These are phyloP conservation scores for Stigmatopora nigra DNA, from an alignment of 2,113 vertebrate genomes.

Conservation along the genomic window DNA sequence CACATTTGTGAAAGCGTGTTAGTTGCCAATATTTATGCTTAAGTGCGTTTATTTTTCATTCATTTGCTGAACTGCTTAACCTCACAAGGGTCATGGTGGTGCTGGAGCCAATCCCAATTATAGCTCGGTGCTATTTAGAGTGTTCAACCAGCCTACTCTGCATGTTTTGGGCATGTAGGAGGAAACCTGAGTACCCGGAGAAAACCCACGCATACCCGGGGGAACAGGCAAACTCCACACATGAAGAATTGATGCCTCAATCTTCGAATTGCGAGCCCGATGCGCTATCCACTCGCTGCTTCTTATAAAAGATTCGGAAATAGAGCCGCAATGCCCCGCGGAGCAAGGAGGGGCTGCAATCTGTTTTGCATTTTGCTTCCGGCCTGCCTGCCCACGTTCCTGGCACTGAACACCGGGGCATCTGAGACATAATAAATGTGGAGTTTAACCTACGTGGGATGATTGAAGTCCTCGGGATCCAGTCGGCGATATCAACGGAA, in stretches of 20 bases:
- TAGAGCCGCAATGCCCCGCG: constrained; percentile 42
- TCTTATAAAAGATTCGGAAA: constrained; percentile 14
- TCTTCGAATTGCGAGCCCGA: too few relatives aligned
- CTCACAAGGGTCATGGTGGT: too few relatives aligned
- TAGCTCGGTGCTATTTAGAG: too few relatives aligned
- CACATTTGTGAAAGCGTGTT: constrained; percentile 1
- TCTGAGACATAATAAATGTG: constrained; percentile 30
- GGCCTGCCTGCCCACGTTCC: not conserved
- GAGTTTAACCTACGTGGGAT: constrained; percentile 42
- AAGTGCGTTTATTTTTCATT: not conserved
- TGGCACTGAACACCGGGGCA: constrained; percentile 10
- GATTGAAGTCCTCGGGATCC: constrained; percentile 43
- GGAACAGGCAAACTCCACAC: too few relatives aligned
- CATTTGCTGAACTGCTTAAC: too few relatives aligned
- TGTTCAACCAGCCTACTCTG: too few relatives aligned
- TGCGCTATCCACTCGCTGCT: too few relatives aligned
- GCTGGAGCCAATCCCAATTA: too few relatives aligned
- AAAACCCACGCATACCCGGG: too few relatives aligned
- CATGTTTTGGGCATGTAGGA: too few relatives aligned
- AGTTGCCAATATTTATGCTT: not conserved
- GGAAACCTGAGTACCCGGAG: too few relatives aligned
- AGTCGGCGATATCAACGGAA: constrained; percentile 19
- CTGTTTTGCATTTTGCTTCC: constrained; percentile 20
- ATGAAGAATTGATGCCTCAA: too few relatives aligned
- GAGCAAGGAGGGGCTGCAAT: constrained; percentile 34